Conservation (phyloP, 2,113 vertebrate species). For the Casuarius casuarius region DNA sequence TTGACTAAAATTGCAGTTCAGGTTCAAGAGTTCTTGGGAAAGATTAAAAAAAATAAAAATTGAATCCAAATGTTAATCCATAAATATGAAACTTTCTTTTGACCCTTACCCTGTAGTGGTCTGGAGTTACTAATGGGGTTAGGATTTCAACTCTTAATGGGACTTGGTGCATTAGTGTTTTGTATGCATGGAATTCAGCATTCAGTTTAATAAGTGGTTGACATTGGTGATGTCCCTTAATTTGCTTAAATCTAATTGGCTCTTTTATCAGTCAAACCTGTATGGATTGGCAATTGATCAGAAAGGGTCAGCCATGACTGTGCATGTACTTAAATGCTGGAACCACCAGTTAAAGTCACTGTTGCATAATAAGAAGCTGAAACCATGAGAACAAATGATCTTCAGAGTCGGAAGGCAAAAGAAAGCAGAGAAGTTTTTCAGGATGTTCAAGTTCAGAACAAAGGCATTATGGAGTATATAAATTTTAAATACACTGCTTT, state of each 20-base stretch:
- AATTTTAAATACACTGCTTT: constrained; percentile 99
- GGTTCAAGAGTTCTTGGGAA: constrained; percentile 79
- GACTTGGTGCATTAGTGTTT: constrained; percentile 79
- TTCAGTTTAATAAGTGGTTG: constrained; percentile 84
- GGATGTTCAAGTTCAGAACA: constrained; percentile 99
- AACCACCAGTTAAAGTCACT: constrained; percentile 77
- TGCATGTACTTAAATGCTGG: constrained; percentile 88
- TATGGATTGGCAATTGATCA: constrained; percentile 89
- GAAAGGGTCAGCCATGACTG: constrained; percentile 85
- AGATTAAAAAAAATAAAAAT: constrained; percentile 76
- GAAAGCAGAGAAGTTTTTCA: constrained; percentile 83
- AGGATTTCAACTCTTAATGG: constrained; percentile 82
- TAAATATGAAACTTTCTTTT: constrained; percentile 82
- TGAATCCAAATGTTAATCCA: constrained; percentile 79
- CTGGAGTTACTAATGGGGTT: constrained; percentile 83
- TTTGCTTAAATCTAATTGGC: constrained; percentile 89
- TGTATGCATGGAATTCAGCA: constrained; percentile 80
- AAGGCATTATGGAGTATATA: constrained; percentile 97
- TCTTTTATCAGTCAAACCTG: constrained; percentile 89
- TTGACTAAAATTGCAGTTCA: constrained; percentile 57
- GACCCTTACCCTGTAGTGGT: constrained; percentile 72
- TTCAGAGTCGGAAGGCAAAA: constrained; percentile 76
- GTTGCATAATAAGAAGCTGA: constrained; percentile 81
- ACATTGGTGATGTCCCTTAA: constrained; percentile 88
- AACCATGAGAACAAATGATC: constrained; percentile 74